Conservation (phyloP, 2,113 vertebrate genomes). For the Psephotus haematonotus region DNA sequence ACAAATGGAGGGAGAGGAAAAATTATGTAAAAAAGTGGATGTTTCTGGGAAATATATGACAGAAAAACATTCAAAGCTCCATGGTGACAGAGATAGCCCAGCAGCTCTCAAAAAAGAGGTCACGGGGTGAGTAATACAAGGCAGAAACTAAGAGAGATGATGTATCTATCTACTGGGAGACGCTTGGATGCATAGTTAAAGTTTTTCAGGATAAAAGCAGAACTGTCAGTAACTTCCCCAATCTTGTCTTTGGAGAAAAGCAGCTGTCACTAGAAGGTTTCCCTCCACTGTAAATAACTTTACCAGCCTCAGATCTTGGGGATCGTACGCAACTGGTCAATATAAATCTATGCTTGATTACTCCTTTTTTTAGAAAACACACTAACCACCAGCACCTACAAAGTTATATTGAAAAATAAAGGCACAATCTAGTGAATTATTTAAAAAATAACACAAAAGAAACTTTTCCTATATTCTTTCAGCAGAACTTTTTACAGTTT, state of each 20-base stretch:
- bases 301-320: neutral
- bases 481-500: neutral
- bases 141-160: neutral
- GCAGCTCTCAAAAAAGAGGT: neutral
- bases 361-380: neutral
- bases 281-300: neutral
- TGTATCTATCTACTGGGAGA: neutral
- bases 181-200: neutral
- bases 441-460: neutral
- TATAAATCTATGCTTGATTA: neutral
- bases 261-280: neutral
- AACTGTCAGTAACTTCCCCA: neutral
- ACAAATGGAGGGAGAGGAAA: neutral
- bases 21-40: neutral
- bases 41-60: neutral
- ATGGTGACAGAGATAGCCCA: neutral
- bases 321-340: neutral
- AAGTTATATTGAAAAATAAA: neutral
- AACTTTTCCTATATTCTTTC: neutral
- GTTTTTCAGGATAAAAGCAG: neutral
- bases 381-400: neutral
- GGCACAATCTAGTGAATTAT: neutral
- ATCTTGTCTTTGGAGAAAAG: neutral
- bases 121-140: neutral
- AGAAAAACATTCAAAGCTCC: neutral